Evolutionary conservation across 64 coral and sea anemone genomes (phyloP).

Genomic region (Hydrozoanthus tunicans): DNA sequence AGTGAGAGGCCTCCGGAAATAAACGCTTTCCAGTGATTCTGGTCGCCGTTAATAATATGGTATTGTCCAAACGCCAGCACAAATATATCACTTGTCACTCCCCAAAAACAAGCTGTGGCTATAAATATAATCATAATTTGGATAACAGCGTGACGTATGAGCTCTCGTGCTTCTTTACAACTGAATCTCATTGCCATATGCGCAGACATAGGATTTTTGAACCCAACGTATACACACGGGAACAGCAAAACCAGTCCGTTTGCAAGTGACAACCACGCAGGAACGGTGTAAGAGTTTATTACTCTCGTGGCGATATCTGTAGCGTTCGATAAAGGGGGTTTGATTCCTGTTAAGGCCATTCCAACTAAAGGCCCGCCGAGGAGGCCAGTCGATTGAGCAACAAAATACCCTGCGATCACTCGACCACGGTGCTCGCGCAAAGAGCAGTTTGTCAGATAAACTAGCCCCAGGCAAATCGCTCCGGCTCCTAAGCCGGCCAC

Average conservation of each 20-base stretch:
- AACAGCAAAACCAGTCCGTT: conserved; percentile 80
- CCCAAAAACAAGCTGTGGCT: conserved; percentile 87
- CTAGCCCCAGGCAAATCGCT: conserved; percentile 67
- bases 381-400: conserved; percentile 84
- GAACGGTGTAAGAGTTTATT: conserved; percentile 81
- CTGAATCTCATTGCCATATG: conserved; percentile 93
- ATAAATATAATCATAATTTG: conserved; percentile 69
- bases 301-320: conserved; percentile 45
- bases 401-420: conserved; percentile 74
- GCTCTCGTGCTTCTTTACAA: conserved; percentile 81
- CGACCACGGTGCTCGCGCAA: conserved; percentile 79
- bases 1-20: conserved; percentile 78
- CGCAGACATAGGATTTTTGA: conserved; percentile 90
- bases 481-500: conserved; percentile 76
- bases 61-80: conserved; percentile 94
- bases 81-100: conserved; percentile 76
- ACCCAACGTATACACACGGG: conserved; percentile 69
- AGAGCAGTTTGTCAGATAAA: conserved; percentile 89
- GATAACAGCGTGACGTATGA: conserved; percentile 63
- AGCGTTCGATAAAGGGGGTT: not conserved
- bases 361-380: conserved; percentile 84
- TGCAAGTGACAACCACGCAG: conserved; percentile 78
- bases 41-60: conserved; percentile 56
- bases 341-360: conserved; percentile 62
- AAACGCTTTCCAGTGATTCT: conserved; percentile 90